A percentile compares a stretch with the other conserved stretches of the same genome.
Evolutionary conservation across 2,888 invertebrate species (phyloP).

Genomic region (Drosophila yooni): DNA sequence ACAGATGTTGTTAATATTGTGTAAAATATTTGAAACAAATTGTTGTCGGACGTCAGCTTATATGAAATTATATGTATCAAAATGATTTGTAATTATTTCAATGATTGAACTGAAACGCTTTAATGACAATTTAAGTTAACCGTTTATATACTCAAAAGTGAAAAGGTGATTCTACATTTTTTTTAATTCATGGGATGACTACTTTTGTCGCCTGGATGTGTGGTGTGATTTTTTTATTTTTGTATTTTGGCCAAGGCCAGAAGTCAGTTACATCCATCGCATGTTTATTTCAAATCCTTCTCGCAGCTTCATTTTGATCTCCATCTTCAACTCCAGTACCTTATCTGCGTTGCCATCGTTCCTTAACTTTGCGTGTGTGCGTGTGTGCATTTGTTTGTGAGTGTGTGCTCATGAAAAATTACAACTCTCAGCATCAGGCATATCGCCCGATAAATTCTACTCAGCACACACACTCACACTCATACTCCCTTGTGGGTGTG

Average conservation of each 20-base stretch:
- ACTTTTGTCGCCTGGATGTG: constrained; percentile 58
- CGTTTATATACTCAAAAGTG: neutral
- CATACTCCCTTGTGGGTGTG: neutral
- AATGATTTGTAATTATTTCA: neutral
- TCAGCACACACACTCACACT: constrained; percentile 39
- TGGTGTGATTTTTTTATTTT: neutral
- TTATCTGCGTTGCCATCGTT: constrained; percentile 17
- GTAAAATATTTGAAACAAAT: neutral
- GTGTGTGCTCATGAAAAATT: constrained; percentile 68
- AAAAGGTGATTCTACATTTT: neutral
- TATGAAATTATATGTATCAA: neutral
- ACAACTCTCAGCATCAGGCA: constrained; percentile 80
- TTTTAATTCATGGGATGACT: neutral
- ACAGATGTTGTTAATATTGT: neutral
- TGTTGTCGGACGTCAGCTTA: neutral
- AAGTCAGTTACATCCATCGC: constrained; percentile 43
- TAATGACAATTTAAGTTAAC: neutral
- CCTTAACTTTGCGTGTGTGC: constrained; percentile 8
- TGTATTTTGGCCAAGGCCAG: constrained; percentile 35
- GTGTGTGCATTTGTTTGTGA: constrained; percentile 10
- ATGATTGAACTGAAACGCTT: neutral
- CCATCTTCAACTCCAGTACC: constrained; percentile 3
- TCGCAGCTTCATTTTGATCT: constrained; percentile 16
- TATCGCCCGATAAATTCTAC: constrained; percentile 75
- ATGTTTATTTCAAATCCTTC: constrained; percentile 49